Evolutionary conservation across 1,140 invertebrate genomes (phyloP).

Genomic region (Arctopsyche grandis): DNA sequence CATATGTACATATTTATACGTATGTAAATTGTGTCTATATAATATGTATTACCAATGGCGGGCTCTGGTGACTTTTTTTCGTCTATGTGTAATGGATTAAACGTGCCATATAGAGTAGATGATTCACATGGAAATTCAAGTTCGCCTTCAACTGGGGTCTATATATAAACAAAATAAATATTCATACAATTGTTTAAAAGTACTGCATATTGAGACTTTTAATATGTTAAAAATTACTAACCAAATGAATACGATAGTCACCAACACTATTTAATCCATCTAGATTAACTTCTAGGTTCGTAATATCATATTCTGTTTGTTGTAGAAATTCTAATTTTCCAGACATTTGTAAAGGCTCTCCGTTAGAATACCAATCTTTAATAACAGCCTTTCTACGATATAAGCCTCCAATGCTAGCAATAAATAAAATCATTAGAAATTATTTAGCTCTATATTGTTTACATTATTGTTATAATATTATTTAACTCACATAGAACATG

Average conservation of each 20-base stretch:
- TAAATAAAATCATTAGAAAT: constrained; percentile 39
- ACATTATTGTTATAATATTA: not conserved
- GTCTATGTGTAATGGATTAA: constrained; percentile 82
- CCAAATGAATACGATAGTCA: constrained; percentile 87
- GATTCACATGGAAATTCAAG: constrained; percentile 89
- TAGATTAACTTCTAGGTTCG: constrained; percentile 81
- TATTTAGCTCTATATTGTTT: too few species aligned
- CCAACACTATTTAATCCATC: constrained; percentile 76
- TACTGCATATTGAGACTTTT: not conserved
- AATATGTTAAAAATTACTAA: not conserved
- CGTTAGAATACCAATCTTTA: constrained; percentile 88
- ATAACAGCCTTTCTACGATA: constrained; percentile 85
- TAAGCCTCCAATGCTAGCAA: constrained; percentile 75
- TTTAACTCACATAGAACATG: constrained; percentile 81
- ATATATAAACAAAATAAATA: constrained; percentile 51
- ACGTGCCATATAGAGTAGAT: constrained; percentile 82
- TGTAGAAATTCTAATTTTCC: constrained; percentile 86
- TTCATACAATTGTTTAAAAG: not conserved
- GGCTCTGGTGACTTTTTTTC: constrained; percentile 69
- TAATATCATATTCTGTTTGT: constrained; percentile 85
- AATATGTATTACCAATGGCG: constrained; percentile 65
- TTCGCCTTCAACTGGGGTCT: constrained; percentile 82
- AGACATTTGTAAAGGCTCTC: constrained; percentile 68
- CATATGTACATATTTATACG: too few species aligned
- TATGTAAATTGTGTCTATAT: too few species aligned